A percentile compares a stretch with the other conserved stretches of the same genome.
These are phyloP conservation scores for Recurvirostra avosetta DNA, from an alignment of 2,113 vertebrate genomes.

Conservation along the genomic window DNA sequence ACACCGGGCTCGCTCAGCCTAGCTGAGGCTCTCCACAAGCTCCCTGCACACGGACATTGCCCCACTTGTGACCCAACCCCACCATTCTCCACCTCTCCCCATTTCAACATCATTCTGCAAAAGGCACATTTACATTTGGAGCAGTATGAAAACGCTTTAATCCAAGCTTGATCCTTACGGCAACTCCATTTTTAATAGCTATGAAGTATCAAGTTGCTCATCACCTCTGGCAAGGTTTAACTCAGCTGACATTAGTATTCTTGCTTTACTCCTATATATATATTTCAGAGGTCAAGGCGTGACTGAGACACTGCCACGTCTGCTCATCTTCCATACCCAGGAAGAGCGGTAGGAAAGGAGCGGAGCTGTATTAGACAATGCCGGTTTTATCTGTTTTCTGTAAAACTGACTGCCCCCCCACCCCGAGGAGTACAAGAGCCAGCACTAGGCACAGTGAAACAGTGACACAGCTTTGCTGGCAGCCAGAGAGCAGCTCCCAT, in stretches of 20 bases:
- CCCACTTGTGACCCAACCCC: background rate
- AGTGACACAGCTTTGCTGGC: background rate
- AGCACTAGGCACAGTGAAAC: background rate
- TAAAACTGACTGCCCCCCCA: background rate
- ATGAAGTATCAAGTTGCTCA: background rate
- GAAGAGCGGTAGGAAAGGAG: no score
- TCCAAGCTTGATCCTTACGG: background rate
- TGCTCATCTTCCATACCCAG: background rate
- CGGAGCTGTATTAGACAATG: background rate
- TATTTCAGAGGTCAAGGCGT: background rate
- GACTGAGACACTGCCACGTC: background rate
- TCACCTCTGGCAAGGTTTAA: background rate
- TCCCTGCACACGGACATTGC: background rate
- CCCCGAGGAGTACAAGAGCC: background rate
- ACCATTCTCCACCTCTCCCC: background rate
- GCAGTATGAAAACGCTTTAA: accelerated
- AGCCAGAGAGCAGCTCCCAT: background rate
- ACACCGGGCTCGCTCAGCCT: background rate
- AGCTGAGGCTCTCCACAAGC: background rate
- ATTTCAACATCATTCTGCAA: background rate
- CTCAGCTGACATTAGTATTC: background rate
- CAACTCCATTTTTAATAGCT: background rate
- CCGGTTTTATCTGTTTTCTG: background rate
- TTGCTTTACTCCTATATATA: background rate
- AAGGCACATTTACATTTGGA: background rate